Base-by-base conservation (phyloP, 2,113 vertebrate genomes). In the Maccullochella peelii region DNA sequence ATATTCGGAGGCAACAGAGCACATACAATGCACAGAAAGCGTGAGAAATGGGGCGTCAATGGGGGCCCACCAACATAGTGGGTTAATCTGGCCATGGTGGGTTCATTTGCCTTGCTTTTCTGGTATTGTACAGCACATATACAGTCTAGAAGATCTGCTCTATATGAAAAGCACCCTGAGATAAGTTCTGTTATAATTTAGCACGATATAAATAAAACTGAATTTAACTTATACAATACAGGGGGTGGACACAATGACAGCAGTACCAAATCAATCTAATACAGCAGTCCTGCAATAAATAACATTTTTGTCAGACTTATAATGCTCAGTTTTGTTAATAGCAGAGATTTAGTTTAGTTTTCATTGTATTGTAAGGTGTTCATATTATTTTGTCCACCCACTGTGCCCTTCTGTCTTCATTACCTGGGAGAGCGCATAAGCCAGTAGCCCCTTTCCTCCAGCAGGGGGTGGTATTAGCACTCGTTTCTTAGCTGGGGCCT, bases 401-500 rank as follows among this genome's bases (percentile, higher is more conserved):
- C 57, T 15, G 63, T 25, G 16, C 55, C 21, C 10, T 8, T 70
- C 57, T 27, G 68, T 67, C 27, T 75, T 73, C n/a, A 0, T 49
- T n/a, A 38, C 54, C 20, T 1, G 15, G 57, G 67, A 62, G 65
- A 30, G 67, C 73, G 16, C 12, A n/a, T 16, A 52, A 57, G 63
- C 12, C 83, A 86, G 55, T 87, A 15, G 20, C 47, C 8, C 2
- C 0, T 25, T 73, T 67, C 7, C 12, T 59, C 93, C 96, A 96
- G 95, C 92, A 95, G 95, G 95, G 93, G 95, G 93, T 88, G 94
- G 74, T 95, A 93, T 94, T 90, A 88, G 75, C 91, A 87, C 93
- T 95, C 62, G 88, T 93, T 95, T 94, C 80, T 52, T 36, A 75
- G 72, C 80, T 66, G 58, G 66, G 90, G 93, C 91, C 88, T 93